These are phyloP conservation scores for Sceloporus tristichus DNA, from an alignment of 2,113 vertebrate species.

Conservation along the genomic window DNA sequence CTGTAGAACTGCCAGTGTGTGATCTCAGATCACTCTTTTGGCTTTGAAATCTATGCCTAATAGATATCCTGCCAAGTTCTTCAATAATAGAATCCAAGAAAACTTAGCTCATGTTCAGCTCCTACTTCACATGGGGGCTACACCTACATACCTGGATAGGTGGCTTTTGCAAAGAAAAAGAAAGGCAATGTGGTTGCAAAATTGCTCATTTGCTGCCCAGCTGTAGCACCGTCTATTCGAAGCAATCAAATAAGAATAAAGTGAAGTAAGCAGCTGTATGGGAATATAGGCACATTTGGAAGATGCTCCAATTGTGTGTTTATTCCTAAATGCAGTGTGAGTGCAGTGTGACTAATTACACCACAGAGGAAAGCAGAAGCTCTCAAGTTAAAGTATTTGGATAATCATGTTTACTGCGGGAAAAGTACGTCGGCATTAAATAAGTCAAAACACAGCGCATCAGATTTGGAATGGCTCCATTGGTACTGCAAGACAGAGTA, in stretches of 20 bases:
- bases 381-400: slow-evolving; percentile 83
- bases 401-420: slow-evolving; percentile 84
- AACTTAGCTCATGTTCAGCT: slow-evolving; percentile 69
- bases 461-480: slow-evolving; percentile 78
- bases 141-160: slow-evolving; percentile 67
- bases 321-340: slow-evolving; percentile 73
- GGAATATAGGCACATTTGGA: slow-evolving; percentile 76
- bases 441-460: slow-evolving; percentile 84
- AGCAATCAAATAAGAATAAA: slow-evolving; percentile 72
- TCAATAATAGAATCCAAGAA: slow-evolving; percentile 75
- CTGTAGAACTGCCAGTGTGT: slow-evolving; percentile 77
- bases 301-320: slow-evolving; percentile 74
- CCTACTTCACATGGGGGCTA: slow-evolving; percentile 66
- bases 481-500: slow-evolving; percentile 74
- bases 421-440: slow-evolving; percentile 82
- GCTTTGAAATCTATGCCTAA: slow-evolving; percentile 79
- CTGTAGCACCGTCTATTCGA: slow-evolving; percentile 64
- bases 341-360: slow-evolving; percentile 82
- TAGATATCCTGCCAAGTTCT: slow-evolving; percentile 78
- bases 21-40: slow-evolving; percentile 80
- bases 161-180: slow-evolving; percentile 66
- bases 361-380: slow-evolving; percentile 80
- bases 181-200: slow-evolving; percentile 61
- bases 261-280: slow-evolving; percentile 77
- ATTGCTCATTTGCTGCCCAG: slow-evolving; percentile 70